A percentile compares a stretch with the other conserved stretches of the same genome.
These are phyloP conservation scores for Brassicogethes aeneus DNA, from an alignment of 2,888 invertebrate genomes.

Conservation along the genomic window DNA sequence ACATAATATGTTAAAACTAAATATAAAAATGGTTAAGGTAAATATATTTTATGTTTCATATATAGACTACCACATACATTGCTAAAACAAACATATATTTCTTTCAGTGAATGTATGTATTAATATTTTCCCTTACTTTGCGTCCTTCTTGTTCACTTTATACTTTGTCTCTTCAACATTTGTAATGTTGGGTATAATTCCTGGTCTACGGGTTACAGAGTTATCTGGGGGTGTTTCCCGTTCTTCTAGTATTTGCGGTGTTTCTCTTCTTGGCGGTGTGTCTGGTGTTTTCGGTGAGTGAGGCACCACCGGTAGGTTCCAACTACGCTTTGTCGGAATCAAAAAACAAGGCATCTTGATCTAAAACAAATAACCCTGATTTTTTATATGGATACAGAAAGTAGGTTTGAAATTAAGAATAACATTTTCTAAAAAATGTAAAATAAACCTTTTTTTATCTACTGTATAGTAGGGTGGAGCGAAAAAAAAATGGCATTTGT, in stretches of 20 bases:
- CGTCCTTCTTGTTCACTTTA: neutral
- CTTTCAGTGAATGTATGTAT: too few species aligned
- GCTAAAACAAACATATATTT: too few species aligned
- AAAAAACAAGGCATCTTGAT: neutral
- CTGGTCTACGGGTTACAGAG: neutral
- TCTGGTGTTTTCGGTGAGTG: neutral
- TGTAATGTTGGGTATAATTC: neutral
- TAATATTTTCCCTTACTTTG: neutral
- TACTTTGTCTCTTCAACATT: neutral
- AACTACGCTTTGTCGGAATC: neutral
- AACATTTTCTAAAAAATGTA: too few species aligned
- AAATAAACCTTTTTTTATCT: too few species aligned
- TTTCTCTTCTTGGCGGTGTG: neutral
- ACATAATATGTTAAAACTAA: too few species aligned
- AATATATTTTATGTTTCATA: too few species aligned
- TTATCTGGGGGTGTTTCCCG: neutral
- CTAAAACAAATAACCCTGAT: neutral
- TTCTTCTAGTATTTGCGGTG: neutral
- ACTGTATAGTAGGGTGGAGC: too few species aligned
- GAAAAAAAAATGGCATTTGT: too few species aligned
- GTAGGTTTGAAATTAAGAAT: too few species aligned
- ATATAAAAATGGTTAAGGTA: too few species aligned
- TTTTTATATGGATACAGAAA: too few species aligned
- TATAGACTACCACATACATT: too few species aligned
- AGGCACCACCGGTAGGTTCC: neutral